Evolutionary conservation across 1,140 invertebrate species (phyloP), one percentile per base, ranked within the genome.

Genomic region (Periplaneta americana): DNA sequence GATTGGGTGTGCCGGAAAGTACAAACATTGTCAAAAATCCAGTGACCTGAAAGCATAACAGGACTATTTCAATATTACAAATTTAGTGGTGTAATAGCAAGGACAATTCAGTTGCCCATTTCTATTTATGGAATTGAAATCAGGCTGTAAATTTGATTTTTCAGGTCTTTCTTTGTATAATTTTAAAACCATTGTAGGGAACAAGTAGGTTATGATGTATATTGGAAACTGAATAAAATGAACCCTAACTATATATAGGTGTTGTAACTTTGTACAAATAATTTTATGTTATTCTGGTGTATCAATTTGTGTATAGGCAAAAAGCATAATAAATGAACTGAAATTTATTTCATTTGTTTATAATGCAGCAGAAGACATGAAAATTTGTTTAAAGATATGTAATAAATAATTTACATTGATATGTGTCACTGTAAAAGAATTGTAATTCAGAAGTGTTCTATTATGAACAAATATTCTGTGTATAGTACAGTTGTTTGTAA

Each of bases 1-100:
- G 91, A 92, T 84, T 94, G 93, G 92, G 91, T 95, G 66, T 92
- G 94, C 86, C 90, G 95, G 86, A 94, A 95, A 86, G 91, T 94
- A 17, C 90, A 94, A 85, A 89, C 92, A 28, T 90, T 93, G 84
- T 93, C 93, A 15, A 92, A 93, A 88, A 34, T 80, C 28, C 34
- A 78, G 34, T 78, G 22, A 66, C 6, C 28, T 48, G 1, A n/a
- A n/a, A 66, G 48, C 9, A n/a, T n/a, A 8, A n/a, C 28, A n/a
- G 22, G 48, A 28, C 48, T 66, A 2, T 48, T 48, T 48, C 22
- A 28, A n/a, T 66, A 11, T 66, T 66, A 66, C n/a, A 66, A 66
- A 66, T 8, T 66, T 66, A 39, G 37, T 39, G 11, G 18, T 39
- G 5, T 39, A 39, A 39, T 39, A 39, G 37, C 11, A 1, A 0